Percentiles rank a stretch among this genome's conserved stretches.
These are phyloP conservation scores for Lutra lutra DNA, from an alignment of 2,797 vertebrate species.

Conservation along the genomic window DNA sequence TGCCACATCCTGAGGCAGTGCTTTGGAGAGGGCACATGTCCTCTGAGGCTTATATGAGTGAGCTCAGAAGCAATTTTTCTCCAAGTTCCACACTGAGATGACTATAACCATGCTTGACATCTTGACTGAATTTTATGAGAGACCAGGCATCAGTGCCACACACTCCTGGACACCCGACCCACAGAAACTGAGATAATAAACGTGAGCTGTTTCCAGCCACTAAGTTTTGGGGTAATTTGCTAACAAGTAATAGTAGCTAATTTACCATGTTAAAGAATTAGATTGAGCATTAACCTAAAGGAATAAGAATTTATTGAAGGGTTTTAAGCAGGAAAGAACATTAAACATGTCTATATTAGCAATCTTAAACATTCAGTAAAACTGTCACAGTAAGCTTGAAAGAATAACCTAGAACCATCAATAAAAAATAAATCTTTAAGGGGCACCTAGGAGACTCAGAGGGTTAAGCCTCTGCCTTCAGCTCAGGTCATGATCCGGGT, in stretches of 20 bases:
- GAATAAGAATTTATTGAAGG: background rate
- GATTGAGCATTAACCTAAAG: background rate
- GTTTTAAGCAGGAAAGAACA: background rate
- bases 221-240: background rate
- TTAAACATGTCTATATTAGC: background rate
- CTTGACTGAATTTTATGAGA: background rate
- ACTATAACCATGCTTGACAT: background rate
- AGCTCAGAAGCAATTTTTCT: background rate
- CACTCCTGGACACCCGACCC: background rate
- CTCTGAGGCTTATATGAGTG: background rate
- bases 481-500: too few relatives aligned
- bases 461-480: too few relatives aligned
- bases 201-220: background rate
- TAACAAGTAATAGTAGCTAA: background rate
- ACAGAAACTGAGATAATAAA: background rate
- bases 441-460: too few relatives aligned
- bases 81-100: background rate
- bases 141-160: background rate
- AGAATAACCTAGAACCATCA: background rate
- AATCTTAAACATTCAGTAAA: conserved; percentile 9
- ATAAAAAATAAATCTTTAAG: conserved; percentile 20
- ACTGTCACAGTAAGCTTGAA: background rate
- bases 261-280: background rate
- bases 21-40: background rate
- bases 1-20: background rate